Evolutionary conservation across 1,140 invertebrate genomes (phyloP), one percentile per base, ranked within the genome.

Genomic region (Medauroidea extradentata): DNA sequence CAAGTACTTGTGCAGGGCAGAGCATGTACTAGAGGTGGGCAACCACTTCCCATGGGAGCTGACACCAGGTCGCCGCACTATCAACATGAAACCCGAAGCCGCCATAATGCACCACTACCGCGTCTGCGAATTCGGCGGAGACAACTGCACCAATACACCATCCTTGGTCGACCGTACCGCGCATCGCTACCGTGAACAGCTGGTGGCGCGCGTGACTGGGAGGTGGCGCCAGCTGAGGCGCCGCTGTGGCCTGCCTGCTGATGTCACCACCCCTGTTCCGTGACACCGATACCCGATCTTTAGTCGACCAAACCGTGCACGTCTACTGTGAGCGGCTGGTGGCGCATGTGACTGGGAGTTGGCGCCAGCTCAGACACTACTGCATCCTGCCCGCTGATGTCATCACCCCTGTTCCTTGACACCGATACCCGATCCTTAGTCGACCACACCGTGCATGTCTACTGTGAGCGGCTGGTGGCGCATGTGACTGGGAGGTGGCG

Each of bases 11-110:
- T 89, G 93, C 65, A 79, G 88, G 53, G 91, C 93, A 1, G 83
- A 86, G 53, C 78, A 85, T 25, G 89, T 94, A 0, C 84, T 94
- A 1, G 92, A 94, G 71, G 88, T 92, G 1, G 93, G 93, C 0
- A 96, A 96, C 74, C 94, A 96, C 73, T 94, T 96, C 69, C 85
- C 96, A 0, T 96, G 93, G 93, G 90, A 94, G 73, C 80, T 88
- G 2, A 57, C 38, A 27, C 86, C 90, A 0, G 89, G 87, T 0
- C 75, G 77, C 65, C 82, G 83, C 1, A 89, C 89, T 0, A 73
- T 90, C 1, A 91, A 92, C 63, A 88, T 95, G 1, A 86, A 89
- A 0, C 80, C 88, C 1, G 86, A 90, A 48, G 81, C 87, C 1
- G 94, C 88, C 1, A 89, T 95, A 54, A 76, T 98, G 21, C 94